Conservation (phyloP, 2,113 vertebrate species). For the Pluvianellus socialis region DNA sequence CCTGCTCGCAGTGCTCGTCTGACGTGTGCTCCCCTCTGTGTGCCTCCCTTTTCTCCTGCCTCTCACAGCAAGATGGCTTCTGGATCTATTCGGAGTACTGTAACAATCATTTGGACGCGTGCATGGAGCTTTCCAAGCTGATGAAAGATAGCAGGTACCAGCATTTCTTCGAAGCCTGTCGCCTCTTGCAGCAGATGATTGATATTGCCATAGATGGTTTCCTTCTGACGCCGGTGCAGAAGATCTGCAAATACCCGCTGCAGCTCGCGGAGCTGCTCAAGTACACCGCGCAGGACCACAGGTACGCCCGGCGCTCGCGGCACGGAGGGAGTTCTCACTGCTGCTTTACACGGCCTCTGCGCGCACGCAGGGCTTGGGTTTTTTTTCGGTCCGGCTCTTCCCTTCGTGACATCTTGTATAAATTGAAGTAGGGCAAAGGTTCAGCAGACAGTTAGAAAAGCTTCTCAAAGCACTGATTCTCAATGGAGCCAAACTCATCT, state of each 20-base stretch:
- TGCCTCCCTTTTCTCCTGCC: neutral
- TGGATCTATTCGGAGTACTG: slow-evolving; percentile 99
- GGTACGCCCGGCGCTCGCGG: slow-evolving; percentile 64
- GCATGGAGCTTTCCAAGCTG: slow-evolving; percentile 97
- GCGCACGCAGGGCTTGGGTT: fast-evolving
- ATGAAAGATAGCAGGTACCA: slow-evolving; percentile 97
- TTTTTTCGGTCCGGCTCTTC: neutral
- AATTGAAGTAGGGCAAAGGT: neutral
- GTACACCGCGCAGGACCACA: slow-evolving; percentile 98
- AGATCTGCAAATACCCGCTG: slow-evolving; percentile 99
- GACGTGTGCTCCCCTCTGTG: neutral
- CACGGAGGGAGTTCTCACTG: fast-evolving
- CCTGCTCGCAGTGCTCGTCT: neutral
- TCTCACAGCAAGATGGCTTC: slow-evolving; percentile 94
- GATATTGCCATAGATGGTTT: slow-evolving; percentile 99
- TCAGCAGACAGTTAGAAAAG: neutral
- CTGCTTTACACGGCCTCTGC: neutral
- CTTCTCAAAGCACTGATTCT: neutral
- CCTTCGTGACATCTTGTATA: neutral
- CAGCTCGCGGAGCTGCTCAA: slow-evolving; percentile 97
- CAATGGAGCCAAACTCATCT: neutral
- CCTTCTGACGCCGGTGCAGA: slow-evolving; percentile 96
- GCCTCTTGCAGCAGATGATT: slow-evolving; percentile 98
- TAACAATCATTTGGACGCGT: slow-evolving; percentile 97
- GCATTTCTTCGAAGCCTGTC: slow-evolving; percentile 98